Conservation (phyloP, 2,113 vertebrate genomes). For the Trematomus loennbergii region DNA sequence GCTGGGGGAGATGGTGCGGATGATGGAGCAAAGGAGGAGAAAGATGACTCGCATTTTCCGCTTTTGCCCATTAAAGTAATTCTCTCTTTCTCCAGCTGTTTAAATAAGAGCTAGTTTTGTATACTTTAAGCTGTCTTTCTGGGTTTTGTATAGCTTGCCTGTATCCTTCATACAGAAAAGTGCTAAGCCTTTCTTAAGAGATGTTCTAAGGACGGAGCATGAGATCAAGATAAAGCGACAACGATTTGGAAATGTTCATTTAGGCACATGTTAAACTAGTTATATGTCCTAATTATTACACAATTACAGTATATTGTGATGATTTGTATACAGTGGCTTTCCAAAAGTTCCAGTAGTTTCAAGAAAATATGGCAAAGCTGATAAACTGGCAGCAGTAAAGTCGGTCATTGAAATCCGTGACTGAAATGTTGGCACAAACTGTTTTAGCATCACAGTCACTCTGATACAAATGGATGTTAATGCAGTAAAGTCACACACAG, state of each 20-base stretch:
- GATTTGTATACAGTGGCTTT: not conserved
- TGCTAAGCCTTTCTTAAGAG: not conserved
- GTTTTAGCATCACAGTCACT: not conserved
- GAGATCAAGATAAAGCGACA: not conserved
- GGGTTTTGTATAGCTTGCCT: not conserved
- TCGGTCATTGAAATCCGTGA: not conserved
- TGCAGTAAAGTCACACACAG: not conserved
- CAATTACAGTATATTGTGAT: not conserved
- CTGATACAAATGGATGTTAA: not conserved
- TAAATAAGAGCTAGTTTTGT: conserved; percentile 1
- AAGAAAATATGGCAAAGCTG: not conserved
- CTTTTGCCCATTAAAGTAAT: conserved; percentile 25
- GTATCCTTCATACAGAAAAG: conserved; percentile 6
- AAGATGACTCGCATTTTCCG: conserved; percentile 61
- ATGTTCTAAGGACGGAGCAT: not conserved
- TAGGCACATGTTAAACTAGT: not conserved
- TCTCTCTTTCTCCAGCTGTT: conserved; percentile 38
- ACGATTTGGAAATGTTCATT: not conserved
- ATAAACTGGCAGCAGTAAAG: not conserved
- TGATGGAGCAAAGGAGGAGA: conserved; percentile 53
- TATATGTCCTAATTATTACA: not conserved
- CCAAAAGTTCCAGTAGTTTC: too few relatives aligned
- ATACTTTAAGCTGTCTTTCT: not conserved
- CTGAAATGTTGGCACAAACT: not conserved
- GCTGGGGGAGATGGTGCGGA: conserved; percentile 39